Percentiles rank a stretch among this genome's conserved stretches.
phyloP scores from a whole-genome alignment of 1,140 invertebrate genomes.

The Sycobia sp. region DNA sequence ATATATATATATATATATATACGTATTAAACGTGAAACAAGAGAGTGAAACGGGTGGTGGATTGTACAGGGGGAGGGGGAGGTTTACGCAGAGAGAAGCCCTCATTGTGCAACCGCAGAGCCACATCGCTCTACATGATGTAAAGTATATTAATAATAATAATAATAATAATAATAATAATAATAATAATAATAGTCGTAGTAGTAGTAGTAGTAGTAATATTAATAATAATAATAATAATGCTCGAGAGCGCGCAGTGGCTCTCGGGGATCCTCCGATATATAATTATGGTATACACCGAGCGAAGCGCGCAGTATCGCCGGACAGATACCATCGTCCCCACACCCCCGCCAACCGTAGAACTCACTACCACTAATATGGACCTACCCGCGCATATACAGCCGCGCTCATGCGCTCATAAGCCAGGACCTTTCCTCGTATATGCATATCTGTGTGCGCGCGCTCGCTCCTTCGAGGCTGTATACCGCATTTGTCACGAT shows the following conservation, averaged over 20 bases:
- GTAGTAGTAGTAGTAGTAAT: neutral
- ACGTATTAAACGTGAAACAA: no score
- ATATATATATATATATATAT: no score
- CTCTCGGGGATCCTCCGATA: constrained; percentile 49
- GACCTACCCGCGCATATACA: no score
- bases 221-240: constrained; percentile 39
- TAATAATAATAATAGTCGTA: neutral
- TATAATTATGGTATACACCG: constrained; percentile 49
- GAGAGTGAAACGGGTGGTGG: no score
- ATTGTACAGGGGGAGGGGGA: no score
- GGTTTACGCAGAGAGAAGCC: no score
- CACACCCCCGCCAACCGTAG: no score
- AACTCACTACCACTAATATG: no score
- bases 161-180: constrained; percentile 37
- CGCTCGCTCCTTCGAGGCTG: no score
- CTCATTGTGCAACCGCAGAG: constrained; percentile 36
- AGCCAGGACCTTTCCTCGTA: no score
- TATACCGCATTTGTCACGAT: constrained; percentile 24
- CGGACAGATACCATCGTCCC: constrained; percentile 3
- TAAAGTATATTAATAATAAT: constrained; percentile 56
- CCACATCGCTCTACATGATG: constrained; percentile 30
- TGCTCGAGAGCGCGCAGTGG: constrained; percentile 44
- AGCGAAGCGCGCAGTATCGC: constrained; percentile 1
- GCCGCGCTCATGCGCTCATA: no score
- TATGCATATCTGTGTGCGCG: no score